Evolutionary conservation across 2,888 invertebrate species (phyloP).

Genomic region (Junonia oenone): DNA sequence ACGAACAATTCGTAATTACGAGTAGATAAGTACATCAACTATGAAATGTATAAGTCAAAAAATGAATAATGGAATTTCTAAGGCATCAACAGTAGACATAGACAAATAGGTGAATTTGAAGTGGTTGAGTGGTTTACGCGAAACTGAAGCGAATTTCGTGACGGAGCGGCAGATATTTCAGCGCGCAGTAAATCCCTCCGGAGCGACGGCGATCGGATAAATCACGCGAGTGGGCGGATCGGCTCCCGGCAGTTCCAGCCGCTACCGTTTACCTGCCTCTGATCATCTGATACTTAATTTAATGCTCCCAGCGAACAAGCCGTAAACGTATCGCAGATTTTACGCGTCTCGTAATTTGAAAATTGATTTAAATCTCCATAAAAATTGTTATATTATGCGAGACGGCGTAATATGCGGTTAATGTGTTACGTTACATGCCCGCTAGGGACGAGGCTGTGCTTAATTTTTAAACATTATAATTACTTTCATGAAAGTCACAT

Average conservation of each 20-base stretch:
- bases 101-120: conserved; percentile 49
- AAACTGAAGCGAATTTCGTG: conserved; percentile 43
- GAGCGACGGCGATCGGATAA: conserved; percentile 53
- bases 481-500: conserved; percentile 7
- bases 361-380: conserved; percentile 28
- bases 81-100: background rate
- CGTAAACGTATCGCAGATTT: conserved; percentile 29
- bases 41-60: background rate
- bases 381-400: conserved; percentile 12
- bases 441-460: background rate
- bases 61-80: background rate
- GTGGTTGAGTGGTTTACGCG: conserved; percentile 33
- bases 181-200: conserved; percentile 58
- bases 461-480: conserved; percentile 12
- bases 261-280: conserved; percentile 75
- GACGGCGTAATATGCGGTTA: conserved; percentile 4
- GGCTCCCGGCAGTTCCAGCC: conserved; percentile 54
- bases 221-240: conserved; percentile 68
- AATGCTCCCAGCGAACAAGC: conserved; percentile 48
- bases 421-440: conserved; percentile 13
- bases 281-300: conserved; percentile 77
- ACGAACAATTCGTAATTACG: background rate
- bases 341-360: conserved; percentile 26
- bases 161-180: conserved; percentile 67
- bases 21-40: too few species aligned